Evolutionary conservation across 1,140 invertebrate species (phyloP).

Genomic region (Acromyrmex heyeri): DNA sequence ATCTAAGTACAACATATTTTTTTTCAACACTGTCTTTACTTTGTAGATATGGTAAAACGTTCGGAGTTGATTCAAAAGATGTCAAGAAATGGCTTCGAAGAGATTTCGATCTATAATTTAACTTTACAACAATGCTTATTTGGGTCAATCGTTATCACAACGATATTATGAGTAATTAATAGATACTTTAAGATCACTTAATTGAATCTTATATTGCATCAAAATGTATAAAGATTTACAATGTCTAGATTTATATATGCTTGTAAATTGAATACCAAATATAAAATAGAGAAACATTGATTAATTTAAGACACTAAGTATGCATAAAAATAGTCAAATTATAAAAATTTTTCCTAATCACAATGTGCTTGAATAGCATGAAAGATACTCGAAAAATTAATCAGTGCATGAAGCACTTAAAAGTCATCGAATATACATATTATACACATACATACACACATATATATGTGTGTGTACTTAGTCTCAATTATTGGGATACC

Average conservation of each 20-base stretch:
- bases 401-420: neutral
- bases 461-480: neutral
- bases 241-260: no score
- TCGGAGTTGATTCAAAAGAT: constrained; percentile 90
- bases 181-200: neutral
- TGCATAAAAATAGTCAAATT: neutral
- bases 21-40: constrained; percentile 45
- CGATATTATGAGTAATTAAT: neutral
- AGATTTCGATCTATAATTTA: constrained; percentile 66
- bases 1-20: neutral
- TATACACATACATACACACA: neutral
- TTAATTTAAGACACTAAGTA: neutral
- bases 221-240: neutral
- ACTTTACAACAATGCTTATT: neutral
- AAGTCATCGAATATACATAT: neutral
- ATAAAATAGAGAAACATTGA: neutral
- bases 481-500: constrained; percentile 83
- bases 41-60: constrained; percentile 90
- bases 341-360: neutral
- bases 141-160: neutral
- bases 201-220: neutral
- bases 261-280: constrained; percentile 1
- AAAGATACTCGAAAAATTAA: neutral
- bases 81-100: constrained; percentile 89
- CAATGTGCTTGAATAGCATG: neutral